Percentiles rank a stretch among this genome's conserved stretches.
Conservation (phyloP, 2,113 vertebrate genomes). For the Pomatorhinus ruficollis region DNA sequence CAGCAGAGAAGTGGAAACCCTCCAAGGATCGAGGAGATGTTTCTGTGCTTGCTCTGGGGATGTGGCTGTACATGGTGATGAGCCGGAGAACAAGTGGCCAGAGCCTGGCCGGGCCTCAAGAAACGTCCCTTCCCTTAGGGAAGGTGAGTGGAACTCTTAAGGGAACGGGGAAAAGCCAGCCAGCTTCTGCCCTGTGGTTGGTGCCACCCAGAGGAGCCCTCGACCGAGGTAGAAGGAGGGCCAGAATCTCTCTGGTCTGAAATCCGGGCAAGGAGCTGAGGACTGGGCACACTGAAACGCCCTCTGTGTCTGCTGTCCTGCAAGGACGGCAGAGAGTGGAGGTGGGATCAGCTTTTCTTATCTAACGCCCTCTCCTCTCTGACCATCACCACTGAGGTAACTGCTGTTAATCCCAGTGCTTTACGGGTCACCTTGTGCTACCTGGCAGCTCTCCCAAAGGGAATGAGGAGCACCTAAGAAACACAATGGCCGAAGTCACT, state of each 20-base stretch:
- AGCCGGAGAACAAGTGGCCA: neutral
- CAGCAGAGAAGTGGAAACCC: neutral
- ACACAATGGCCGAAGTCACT: neutral
- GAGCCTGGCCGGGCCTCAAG: neutral
- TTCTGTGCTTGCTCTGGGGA: neutral
- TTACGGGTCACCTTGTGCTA: slow-evolving; percentile 35
- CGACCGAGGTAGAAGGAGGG: accelerated
- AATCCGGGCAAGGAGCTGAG: neutral
- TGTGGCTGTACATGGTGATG: accelerated
- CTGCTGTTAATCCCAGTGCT: slow-evolving; percentile 35
- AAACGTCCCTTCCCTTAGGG: neutral
- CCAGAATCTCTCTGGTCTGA: neutral
- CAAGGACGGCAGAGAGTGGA: neutral
- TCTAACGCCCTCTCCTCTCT: neutral
- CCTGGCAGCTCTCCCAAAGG: slow-evolving; percentile 11
- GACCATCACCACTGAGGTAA: neutral
- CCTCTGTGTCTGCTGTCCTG: neutral
- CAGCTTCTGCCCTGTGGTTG: neutral
- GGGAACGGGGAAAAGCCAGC: neutral
- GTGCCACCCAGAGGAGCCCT: neutral
- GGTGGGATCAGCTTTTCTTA: neutral
- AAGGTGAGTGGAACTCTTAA: neutral
- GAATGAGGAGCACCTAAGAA: neutral
- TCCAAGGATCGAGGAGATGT: neutral
- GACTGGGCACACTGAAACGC: neutral